Base-by-base conservation (phyloP, 2,113 vertebrate genomes). In the Nycticorax nycticorax region DNA sequence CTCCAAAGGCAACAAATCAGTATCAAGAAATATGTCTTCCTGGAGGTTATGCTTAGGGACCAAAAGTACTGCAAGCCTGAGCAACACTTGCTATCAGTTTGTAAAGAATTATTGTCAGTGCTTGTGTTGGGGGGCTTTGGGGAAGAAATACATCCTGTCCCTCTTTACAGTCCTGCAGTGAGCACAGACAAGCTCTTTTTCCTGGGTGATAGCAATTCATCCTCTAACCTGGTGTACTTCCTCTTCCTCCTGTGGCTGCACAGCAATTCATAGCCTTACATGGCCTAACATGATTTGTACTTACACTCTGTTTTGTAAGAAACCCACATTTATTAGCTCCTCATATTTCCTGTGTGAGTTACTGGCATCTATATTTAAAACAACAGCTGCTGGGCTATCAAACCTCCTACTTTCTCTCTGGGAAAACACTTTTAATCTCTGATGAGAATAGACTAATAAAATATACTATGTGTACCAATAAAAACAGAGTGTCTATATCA, bases 141-240 rank as follows among this genome's bases (percentile, higher is more conserved):
- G 66, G 30, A 80, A 85, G 33, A 63, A 83, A 47, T 14, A n/a
- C 1, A 37, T 43, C 53, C 71, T 27, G 21, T 35, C 33, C 22
- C 28, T 43, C 62, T 69, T 9, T 55, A n/a, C 17, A 56, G 48
- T 33, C 64, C 69, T 82, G 41, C 82, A 85, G 66, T 10, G 5
- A 74, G 52, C 55, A 67, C 14, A 82, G 56, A 67, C 2, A 21
- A 74, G 52, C 14, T 88, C 33, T 56, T 85, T 27, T 43, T 52
- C 33, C 14, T 8, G 18, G 9, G 19, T 53, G 33, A 43, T 0
- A 43, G 52, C 0, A 0, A 75, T 62, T 69, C 3, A 30, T 30
- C 17, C 48, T 74, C 86, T 55, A 41, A 6, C 30, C 30, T 45
- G 50, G n/a, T 7, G 6, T 6, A 57, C 17, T 21, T 85, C 12